Base-by-base conservation (phyloP, 2,888 invertebrate genomes). In the Charanyca ferruginea region DNA sequence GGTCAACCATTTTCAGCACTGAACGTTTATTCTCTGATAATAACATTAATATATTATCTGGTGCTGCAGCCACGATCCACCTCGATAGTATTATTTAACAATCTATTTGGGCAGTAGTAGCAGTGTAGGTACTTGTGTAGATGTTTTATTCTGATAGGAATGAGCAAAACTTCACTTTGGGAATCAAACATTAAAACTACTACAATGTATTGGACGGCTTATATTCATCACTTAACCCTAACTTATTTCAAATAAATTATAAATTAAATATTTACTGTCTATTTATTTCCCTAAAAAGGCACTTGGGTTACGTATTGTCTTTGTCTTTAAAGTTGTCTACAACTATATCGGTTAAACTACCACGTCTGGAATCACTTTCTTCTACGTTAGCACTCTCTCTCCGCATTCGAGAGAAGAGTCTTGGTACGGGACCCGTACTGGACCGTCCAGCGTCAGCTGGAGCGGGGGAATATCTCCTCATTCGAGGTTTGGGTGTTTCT, bases 291-390 rank as follows among this genome's bases (percentile, higher is more conserved):
- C 90, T 93, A 91, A 62, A 73, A 74, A 89, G 87, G 89, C 90
- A 91, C 87, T 75, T 70, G 71, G 66, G 83, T 90, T 93, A 95
- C 90, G 94, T 94, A 71, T 82, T 83, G 66, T 82, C 81, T 80
- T 94, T 93, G 86, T 95, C 93, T 90, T 94, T 94, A 80, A 93
- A 90, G 83, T 89, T 95, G 69, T 96, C 96, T 86, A 96, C 93
- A 74, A 94, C 94, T 83, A 96, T 86, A 79, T 96, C 96, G 48
- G 94, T 96, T 74, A 96, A 85, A 84, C 96, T 96, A 61, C 90
- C 89, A 55, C 95, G 90, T 80, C 96, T 90, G 3, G 92, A 92
- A 80, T 85, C 87, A 64, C 82, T 85, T 55, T 91, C 92, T 71
- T 93, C 94, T 67, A 85, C 86, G 59, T 89, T 69, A 77, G 82